phyloP scores from a whole-genome alignment of 2,888 invertebrate species.

The Mythimna albipuncta region DNA sequence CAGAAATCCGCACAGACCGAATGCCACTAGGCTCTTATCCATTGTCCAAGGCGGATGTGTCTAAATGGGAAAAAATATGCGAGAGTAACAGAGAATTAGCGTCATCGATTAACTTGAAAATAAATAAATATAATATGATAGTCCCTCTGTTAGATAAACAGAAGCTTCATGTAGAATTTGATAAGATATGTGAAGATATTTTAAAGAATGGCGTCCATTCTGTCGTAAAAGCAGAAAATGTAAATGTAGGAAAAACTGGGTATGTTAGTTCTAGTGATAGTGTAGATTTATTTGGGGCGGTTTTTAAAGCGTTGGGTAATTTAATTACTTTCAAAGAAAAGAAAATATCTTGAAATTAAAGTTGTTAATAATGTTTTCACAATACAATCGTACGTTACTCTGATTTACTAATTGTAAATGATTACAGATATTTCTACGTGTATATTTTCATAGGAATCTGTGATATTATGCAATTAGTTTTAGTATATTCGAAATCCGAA shows the following conservation, averaged over 20 bases:
- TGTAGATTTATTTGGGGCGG: constrained; percentile 75
- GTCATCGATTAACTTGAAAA: constrained; percentile 93
- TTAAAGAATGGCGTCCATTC: constrained; percentile 87
- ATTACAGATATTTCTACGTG: neutral
- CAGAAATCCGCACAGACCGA: constrained; percentile 90
- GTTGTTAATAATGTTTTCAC: no score
- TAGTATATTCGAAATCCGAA: no score
- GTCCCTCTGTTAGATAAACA: constrained; percentile 96
- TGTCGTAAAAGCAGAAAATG: constrained; percentile 51
- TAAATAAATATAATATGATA: constrained; percentile 95
- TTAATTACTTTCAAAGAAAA: constrained; percentile 76
- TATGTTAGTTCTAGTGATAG: constrained; percentile 53
- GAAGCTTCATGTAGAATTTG: constrained; percentile 93
- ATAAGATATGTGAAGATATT: constrained; percentile 91
- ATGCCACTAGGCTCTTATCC: constrained; percentile 91
- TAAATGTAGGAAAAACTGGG: constrained; percentile 44
- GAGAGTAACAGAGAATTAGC: constrained; percentile 88
- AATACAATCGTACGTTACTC: neutral
- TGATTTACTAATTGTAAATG: neutral
- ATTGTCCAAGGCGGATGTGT: constrained; percentile 84
- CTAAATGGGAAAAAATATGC: constrained; percentile 90
- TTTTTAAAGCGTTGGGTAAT: constrained; percentile 78
- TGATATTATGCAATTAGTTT: constrained; percentile 58
- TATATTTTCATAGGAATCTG: constrained; percentile 53
- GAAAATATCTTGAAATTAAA: constrained; percentile 54